Evolutionary conservation across 2,888 invertebrate species (phyloP), one percentile per base, ranked within the genome.

Genomic region (Mythimna pallens): DNA sequence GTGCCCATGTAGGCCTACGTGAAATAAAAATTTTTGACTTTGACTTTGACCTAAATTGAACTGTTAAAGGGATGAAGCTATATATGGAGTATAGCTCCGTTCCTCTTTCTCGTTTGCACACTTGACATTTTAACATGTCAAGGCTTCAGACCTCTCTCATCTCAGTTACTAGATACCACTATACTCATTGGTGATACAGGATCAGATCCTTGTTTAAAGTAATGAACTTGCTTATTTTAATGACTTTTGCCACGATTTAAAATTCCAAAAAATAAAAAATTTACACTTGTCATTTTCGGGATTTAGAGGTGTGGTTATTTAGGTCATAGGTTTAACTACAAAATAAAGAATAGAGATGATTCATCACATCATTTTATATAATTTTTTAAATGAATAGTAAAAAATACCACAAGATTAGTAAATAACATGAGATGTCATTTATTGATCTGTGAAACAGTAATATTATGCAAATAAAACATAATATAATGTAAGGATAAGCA

Each of bases 151-250:
- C 40, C 40, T 40, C 40, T 40, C 2, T 40, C 9, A 40, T 40
- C n/a, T 34, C 58, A 0, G 1, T 34, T n/a, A 40, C 22, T 40
- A 36, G 22, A 9, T 40, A 22, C 22, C 59, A 61, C 14, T 36
- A n/a, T 12, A 6, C n/a, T 1, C 17, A 47, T n/a, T 40, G 7
- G 8, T 30, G 14, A 30, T 7, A 40, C n/a, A 12, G 10, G 36
- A 22, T 61, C n/a, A 61, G 8, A 40, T 40, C 7, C 20, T 36
- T n/a, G 12, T 59, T n/a, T 59, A 59, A 36, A 59, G 36, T 4
- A 40, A 22, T 40, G 93, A 94, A 34, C 20, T 20, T 22, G 40
- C 12, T 12, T 40, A 67, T 14, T 36, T 54, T 25, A 25, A 75
- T 75, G 66, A 74, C 43, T 74, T n/a, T n/a, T n/a, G n/a, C n/a